Conservation (phyloP, 2,797 vertebrate genomes). For the Gallinago nigripennis region DNA sequence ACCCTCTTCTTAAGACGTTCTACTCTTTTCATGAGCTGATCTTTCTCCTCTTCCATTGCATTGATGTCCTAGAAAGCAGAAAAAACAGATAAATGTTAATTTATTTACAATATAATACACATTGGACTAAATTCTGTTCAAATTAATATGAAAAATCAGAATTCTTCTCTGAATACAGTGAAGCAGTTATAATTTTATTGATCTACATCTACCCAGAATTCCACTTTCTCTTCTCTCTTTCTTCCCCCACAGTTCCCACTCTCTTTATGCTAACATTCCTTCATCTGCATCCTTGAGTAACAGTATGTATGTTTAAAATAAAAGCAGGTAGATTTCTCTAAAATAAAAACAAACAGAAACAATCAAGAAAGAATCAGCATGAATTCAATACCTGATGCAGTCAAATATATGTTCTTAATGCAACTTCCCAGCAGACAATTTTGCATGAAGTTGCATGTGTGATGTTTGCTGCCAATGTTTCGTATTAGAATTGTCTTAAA, state of each 20-base stretch:
- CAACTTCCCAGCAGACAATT: conserved; percentile 7
- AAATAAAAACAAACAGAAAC: conserved; percentile 49
- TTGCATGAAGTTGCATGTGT: background rate
- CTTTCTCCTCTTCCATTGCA: conserved; percentile 98
- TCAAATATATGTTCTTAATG: conserved; percentile 8
- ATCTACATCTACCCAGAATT: conserved; percentile 12
- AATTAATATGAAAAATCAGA: background rate
- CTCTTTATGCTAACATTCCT: conserved; percentile 46
- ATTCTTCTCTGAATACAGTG: background rate
- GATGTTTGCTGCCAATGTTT: conserved; percentile 22
- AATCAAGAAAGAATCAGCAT: background rate
- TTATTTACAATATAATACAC: background rate
- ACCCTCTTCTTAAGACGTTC: conserved; percentile 96
- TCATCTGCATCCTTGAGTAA: conserved; percentile 13
- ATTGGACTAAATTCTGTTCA: background rate
- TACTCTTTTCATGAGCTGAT: conserved; percentile 93
- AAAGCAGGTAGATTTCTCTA: conserved; percentile 52
- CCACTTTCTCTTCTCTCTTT: background rate
- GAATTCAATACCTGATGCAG: background rate
- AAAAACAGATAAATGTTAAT: background rate
- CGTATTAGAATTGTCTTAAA: conserved; percentile 21
- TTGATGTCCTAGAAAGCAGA: conserved; percentile 86
- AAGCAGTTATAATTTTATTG: background rate
- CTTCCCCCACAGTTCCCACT: conserved; percentile 18
- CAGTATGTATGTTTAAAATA: conserved; percentile 49